A percentile compares a stretch with the other conserved stretches of the same genome.
phyloP scores from a whole-genome alignment of 1,140 invertebrate genomes.

The Uloborus diversus region DNA sequence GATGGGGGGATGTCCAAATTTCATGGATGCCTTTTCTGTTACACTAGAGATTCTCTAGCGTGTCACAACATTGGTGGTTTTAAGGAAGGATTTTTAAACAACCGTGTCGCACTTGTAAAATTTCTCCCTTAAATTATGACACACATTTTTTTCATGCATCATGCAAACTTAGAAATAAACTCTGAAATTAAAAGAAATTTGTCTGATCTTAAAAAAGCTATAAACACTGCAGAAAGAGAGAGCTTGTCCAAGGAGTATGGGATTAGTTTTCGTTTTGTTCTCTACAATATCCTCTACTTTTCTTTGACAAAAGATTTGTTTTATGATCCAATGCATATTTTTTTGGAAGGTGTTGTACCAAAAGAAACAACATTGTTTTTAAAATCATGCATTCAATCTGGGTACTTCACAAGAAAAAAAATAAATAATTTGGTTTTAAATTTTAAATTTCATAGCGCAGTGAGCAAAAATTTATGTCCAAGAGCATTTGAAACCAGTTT shows the following conservation, averaged over 20 bases:
- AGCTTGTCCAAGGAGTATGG: background rate
- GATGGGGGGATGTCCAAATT: background rate
- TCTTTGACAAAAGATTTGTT: slow-evolving; percentile 3
- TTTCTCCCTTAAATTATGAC: too few species aligned
- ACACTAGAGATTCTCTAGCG: slow-evolving; percentile 9
- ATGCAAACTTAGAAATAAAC: background rate
- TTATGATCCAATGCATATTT: too few species aligned
- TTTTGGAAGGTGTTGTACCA: slow-evolving; percentile 4
- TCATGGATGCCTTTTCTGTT: too few species aligned
- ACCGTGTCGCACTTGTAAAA: slow-evolving; percentile 4
- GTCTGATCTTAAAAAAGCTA: background rate
- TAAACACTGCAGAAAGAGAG: too few species aligned
- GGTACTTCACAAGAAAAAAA: too few species aligned
- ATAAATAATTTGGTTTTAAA: too few species aligned
- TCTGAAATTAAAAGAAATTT: background rate
- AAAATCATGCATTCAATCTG: too few species aligned
- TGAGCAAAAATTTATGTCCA: slow-evolving; percentile 5
- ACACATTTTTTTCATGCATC: too few species aligned
- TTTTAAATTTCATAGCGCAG: background rate
- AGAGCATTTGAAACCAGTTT: slow-evolving; percentile 1
- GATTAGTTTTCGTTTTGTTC: background rate
- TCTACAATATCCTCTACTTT: background rate
- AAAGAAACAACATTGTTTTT: slow-evolving; percentile 18
- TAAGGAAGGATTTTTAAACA: slow-evolving; percentile 15
- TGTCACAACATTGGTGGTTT: slow-evolving; percentile 24